These are phyloP conservation scores for Capromys pilorides DNA, from an alignment of 2,797 vertebrate species.

Conservation along the genomic window DNA sequence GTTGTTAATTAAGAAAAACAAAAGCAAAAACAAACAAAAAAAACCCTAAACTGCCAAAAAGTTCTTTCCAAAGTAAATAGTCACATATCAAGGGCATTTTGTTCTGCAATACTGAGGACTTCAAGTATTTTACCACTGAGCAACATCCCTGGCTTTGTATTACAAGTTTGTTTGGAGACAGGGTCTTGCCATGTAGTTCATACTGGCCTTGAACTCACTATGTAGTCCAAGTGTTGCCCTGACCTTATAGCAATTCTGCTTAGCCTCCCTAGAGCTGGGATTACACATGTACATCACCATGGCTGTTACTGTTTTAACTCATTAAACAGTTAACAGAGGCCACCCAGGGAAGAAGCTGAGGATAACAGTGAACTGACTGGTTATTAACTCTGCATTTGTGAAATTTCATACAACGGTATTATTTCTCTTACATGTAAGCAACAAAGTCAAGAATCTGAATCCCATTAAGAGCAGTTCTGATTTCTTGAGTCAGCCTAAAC, in stretches of 20 bases:
- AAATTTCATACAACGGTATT: conserved; percentile 36
- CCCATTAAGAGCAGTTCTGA: not conserved
- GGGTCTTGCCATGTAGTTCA: not conserved
- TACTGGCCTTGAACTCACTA: not conserved
- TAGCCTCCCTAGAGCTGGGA: not conserved
- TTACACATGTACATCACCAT: not conserved
- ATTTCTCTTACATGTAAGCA: conserved; percentile 26
- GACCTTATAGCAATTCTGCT: not conserved
- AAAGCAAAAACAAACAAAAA: not conserved
- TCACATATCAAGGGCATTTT: not conserved
- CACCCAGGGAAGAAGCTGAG: conserved; percentile 36
- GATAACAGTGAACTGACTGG: not conserved
- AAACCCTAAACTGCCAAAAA: not conserved
- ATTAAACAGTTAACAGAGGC: not conserved
- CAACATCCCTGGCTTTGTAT: not conserved
- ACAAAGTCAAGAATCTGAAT: conserved; percentile 34
- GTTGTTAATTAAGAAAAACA: not conserved
- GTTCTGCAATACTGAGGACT: not conserved
- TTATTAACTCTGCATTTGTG: not conserved
- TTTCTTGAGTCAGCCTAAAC: not conserved
- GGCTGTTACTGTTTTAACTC: not conserved
- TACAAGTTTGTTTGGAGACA: not conserved
- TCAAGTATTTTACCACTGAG: not conserved
- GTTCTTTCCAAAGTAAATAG: conserved; percentile 46
- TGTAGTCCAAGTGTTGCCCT: not conserved